Conservation (phyloP, 2,797 vertebrate species). For the Gambelia wislizenii region DNA sequence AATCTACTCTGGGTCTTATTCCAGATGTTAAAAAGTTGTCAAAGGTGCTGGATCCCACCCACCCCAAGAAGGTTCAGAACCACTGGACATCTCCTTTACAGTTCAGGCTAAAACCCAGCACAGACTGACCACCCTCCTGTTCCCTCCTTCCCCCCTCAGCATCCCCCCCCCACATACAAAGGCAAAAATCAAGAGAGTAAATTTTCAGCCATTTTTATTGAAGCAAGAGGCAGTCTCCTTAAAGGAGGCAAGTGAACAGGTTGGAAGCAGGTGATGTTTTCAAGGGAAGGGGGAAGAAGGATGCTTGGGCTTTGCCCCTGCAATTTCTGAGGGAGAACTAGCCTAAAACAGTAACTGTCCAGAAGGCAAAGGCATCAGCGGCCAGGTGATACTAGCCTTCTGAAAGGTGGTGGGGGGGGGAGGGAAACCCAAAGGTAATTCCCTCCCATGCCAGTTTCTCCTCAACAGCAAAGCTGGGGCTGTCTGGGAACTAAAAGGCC, state of each 20-base stretch:
- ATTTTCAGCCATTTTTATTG: slow-evolving; percentile 10
- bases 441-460: not conserved
- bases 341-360: not conserved
- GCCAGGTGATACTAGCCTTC: no score
- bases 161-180: not conserved
- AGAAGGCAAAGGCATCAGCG: not conserved
- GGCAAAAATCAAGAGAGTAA: not conserved
- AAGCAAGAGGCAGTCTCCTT: not conserved
- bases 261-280: not conserved
- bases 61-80: no score
- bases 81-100: no score
- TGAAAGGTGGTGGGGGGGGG: no score
- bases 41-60: no score
- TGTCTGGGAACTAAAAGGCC: no score
- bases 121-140: no score
- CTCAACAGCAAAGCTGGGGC: not conserved
- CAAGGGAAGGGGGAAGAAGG: not conserved
- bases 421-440: not conserved
- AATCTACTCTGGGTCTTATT: no score
- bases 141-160: not conserved
- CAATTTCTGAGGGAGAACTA: not conserved
- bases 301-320: not conserved
- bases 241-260: not conserved
- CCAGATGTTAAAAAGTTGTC: no score
- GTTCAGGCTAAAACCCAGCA: no score